These are phyloP conservation scores for Drosophila seguyi DNA, from an alignment of 1,140 invertebrate species.

Conservation along the genomic window DNA sequence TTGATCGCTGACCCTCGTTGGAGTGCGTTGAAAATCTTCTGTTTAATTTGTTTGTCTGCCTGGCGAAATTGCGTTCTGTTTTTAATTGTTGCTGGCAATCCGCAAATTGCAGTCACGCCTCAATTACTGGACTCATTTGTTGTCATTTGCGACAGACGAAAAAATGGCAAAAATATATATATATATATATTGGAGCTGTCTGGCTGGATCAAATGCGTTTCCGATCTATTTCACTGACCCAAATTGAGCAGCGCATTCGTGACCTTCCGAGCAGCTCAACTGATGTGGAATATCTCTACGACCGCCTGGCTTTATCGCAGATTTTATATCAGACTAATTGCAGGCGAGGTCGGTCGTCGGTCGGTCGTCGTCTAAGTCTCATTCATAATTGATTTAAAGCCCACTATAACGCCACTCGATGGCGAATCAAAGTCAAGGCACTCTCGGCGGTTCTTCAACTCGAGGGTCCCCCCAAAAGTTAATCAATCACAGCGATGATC, in stretches of 20 bases:
- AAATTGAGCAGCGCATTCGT: conserved; percentile 8
- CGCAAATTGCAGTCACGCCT: conserved; percentile 34
- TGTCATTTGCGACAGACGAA: conserved; percentile 16
- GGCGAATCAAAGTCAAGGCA: conserved; percentile 37
- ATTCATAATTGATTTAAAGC: conserved; percentile 26
- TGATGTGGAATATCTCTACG: conserved; percentile 11
- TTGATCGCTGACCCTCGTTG: conserved; percentile 11
- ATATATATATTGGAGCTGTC: conserved; percentile 10
- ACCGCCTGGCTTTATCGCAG: conserved; percentile 15
- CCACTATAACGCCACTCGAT: conserved; percentile 27
- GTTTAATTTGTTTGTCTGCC: conserved; percentile 25
- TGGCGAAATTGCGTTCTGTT: conserved; percentile 43
- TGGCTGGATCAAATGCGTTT: conserved; percentile 38
- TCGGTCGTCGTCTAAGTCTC: conserved; percentile 5
- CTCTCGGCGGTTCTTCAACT: conserved; percentile 34
- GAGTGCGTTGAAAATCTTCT: conserved; percentile 31
- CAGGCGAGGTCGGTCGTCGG: conserved; percentile 24
- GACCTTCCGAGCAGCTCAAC: conserved; percentile 34
- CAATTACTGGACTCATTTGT: conserved; percentile 40
- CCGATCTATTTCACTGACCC: conserved; percentile 42
- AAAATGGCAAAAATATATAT: conserved; percentile 1
- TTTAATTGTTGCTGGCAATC: conserved; percentile 21
- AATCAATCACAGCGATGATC: conserved; percentile 29
- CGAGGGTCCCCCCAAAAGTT: conserved; percentile 12
- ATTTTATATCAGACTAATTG: conserved; percentile 35